Evolutionary conservation across 2,113 vertebrate genomes (phyloP).

Genomic region (Lophura nycthemera): DNA sequence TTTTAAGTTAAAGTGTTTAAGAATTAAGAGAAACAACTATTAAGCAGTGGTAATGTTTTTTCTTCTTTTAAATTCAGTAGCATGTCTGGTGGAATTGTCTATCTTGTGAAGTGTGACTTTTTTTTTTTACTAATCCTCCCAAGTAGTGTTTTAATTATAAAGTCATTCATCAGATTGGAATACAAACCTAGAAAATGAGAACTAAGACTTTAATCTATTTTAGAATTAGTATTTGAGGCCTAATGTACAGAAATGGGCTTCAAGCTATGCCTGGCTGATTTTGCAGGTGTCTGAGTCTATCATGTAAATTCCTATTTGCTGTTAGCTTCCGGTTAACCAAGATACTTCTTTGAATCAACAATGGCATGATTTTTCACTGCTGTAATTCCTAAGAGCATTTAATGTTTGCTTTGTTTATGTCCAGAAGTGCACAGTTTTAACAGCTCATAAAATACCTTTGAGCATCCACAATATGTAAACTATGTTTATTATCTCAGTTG

Average conservation of each 20-base stretch:
- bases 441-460: not conserved
- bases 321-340: not conserved
- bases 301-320: not conserved
- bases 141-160: not conserved
- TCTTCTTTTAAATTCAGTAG: not conserved
- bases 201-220: not conserved
- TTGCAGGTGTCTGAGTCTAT: not conserved
- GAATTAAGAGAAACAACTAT: not conserved
- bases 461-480: not conserved
- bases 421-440: not conserved
- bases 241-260: not conserved
- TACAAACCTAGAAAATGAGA: not conserved
- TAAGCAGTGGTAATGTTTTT: not conserved
- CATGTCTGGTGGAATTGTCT: not conserved
- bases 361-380: fast-evolving
- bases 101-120: not conserved
- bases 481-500: not conserved
- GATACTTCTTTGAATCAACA: not conserved
- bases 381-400: not conserved
- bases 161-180: not conserved
- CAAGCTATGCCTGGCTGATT: not conserved
- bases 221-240: not conserved
- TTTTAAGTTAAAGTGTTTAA: not conserved
- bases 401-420: not conserved
- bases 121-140: not conserved